Base-by-base conservation (phyloP, 1,140 invertebrate species). In the Agraylea sexmaculata region DNA sequence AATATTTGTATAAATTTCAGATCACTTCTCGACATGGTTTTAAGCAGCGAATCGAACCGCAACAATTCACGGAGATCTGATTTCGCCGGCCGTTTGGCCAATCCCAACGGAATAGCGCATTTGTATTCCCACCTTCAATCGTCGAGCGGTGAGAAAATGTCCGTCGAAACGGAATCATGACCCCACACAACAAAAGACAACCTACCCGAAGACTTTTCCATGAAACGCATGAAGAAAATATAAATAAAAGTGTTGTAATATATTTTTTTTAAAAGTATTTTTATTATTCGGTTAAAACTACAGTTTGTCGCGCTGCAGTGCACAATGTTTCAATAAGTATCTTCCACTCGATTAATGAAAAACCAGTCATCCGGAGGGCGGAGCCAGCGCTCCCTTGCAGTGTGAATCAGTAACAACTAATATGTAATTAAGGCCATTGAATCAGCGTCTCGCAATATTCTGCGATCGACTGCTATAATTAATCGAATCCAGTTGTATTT, bases 61-160 rank as follows among this genome's bases (percentile, higher is more conserved):
- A 75, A 57, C 46, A 62, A 76, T 20, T 66, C 57, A 0, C 52
- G 75, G 15, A 68, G 83, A 13, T 70, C 75, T 1, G 86, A 92
- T 45, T 89, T 92, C 62, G 72, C 77, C 3, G 88, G 87, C 0
- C 66, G 86, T 21, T 51, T 78, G 19, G 78, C 76, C 34, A 75
- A 75, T n/a, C 78, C 77, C 0, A 51, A 54, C 12, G 73, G 76
- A 25, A 62, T 78, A 21, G 83, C 83, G 0, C 81, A 82, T 49
- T 57, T 92, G 1, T 93, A 91, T 64, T 70, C 78, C 0, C 81
- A 87, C 50, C 62, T 87, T 31, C 47, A 45, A 31, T 37, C 39
- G 3, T 32, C 36, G 20, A 30, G 37, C 3, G 32, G 39, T n/a
- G 47, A 49, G 11, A 28, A 37, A 15, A 37, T 41, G 7, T 41